Conservation (phyloP, 2,113 vertebrate species). For the Glareola pratincola region DNA sequence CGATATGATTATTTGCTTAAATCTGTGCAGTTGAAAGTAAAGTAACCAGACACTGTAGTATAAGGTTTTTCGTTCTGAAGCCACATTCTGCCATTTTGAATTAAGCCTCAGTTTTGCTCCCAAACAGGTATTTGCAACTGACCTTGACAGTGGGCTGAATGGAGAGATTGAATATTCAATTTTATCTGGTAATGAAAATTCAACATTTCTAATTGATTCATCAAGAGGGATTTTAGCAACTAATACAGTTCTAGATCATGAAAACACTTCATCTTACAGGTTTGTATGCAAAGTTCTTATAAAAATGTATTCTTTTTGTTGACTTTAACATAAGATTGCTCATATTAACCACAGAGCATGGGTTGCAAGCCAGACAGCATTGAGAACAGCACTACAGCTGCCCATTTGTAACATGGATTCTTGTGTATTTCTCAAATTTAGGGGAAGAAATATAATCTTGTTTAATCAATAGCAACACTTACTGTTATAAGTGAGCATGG, state of each 20-base stretch:
- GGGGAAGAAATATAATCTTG: background rate
- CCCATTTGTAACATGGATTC: background rate
- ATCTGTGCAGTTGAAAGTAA: background rate
- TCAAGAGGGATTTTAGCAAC: conserved; percentile 81
- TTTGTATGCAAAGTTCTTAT: conserved; percentile 49
- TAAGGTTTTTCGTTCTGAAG: background rate
- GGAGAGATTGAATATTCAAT: conserved; percentile 86
- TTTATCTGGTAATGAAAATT: conserved; percentile 83
- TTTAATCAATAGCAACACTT: background rate
- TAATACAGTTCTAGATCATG: conserved; percentile 80
- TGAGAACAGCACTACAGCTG: background rate
- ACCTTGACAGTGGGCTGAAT: conserved; percentile 83
- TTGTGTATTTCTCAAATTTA: background rate
- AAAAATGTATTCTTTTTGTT: background rate
- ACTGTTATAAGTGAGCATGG: background rate
- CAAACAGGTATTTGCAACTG: conserved; percentile 84
- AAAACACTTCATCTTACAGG: conserved; percentile 84
- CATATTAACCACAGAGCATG: background rate
- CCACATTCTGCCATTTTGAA: background rate
- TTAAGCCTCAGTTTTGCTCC: conserved; percentile 25
- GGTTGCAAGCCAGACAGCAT: background rate
- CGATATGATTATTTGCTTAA: background rate
- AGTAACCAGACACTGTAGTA: background rate
- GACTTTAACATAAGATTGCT: background rate
- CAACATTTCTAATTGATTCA: conserved; percentile 81